phyloP scores from a whole-genome alignment of 2,888 invertebrate genomes.

The Pristionchus japonicus region DNA sequence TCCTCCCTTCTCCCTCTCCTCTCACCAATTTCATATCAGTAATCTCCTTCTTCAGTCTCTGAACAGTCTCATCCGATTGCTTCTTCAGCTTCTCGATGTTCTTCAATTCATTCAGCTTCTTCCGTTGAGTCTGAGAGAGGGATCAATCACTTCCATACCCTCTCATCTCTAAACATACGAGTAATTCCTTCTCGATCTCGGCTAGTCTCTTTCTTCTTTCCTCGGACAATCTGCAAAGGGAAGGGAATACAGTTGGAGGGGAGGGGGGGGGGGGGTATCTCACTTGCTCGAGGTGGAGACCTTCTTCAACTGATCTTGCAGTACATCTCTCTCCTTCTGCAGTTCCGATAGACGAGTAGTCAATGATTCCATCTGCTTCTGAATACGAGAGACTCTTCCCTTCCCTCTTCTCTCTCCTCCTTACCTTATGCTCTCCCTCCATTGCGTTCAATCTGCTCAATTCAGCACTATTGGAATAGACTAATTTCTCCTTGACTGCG shows the following conservation, averaged over 20 bases:
- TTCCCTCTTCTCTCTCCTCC: too few species aligned
- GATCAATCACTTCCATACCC: neutral
- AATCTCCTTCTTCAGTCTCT: conserved; percentile 50
- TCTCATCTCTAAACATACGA: neutral
- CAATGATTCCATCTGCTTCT: conserved; percentile 25
- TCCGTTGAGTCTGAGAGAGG: conserved; percentile 43
- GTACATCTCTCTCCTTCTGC: conserved; percentile 33
- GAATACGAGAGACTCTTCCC: too few species aligned
- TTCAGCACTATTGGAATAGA: neutral
- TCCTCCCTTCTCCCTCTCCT: neutral
- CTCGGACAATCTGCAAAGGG: conserved; percentile 50
- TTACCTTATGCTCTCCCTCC: conserved; percentile 35
- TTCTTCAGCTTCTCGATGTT: conserved; percentile 52
- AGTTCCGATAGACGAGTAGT: neutral
- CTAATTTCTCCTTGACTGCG: conserved; percentile 14
- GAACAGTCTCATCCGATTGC: conserved; percentile 47
- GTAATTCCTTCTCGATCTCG: conserved; percentile 58
- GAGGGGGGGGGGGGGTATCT: too few species aligned
- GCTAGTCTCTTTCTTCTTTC: conserved; percentile 58
- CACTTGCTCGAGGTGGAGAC: conserved; percentile 7
- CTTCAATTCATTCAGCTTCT: conserved; percentile 56
- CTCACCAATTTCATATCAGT: conserved; percentile 48
- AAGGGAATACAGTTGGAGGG: too few species aligned
- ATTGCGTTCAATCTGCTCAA: neutral
- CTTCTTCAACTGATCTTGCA: conserved; percentile 38